Conservation (phyloP, 64 coral and sea anemone species). For the Stichodactyla mertensii region DNA sequence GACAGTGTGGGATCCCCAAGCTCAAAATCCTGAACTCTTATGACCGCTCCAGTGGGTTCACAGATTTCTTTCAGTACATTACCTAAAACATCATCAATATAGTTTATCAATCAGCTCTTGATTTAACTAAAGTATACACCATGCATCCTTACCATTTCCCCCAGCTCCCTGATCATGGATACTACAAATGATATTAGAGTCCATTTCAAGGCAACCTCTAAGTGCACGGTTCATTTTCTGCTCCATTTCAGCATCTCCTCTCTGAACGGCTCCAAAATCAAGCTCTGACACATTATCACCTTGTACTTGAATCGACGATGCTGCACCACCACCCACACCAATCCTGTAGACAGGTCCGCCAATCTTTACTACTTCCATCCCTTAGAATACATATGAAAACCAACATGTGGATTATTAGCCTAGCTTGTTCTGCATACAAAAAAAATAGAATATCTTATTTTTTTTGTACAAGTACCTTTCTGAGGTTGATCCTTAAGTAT, state of each 20-base stretch:
- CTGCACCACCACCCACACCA: conserved; percentile 92
- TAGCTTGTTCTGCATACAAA: neutral
- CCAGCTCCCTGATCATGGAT: conserved; percentile 98
- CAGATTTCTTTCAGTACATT: conserved; percentile 97
- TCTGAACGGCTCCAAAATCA: conserved; percentile 96
- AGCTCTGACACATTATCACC: conserved; percentile 90
- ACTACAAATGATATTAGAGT: conserved; percentile 84
- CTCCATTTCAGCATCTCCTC: conserved; percentile 98
- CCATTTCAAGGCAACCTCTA: conserved; percentile 88
- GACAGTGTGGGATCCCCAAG: conserved; percentile 95
- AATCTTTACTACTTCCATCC: conserved; percentile 92
- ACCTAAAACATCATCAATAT: conserved; percentile 27
- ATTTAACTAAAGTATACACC: neutral
- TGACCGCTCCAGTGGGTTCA: conserved; percentile 86
- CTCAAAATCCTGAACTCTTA: conserved; percentile 66
- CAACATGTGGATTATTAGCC: neutral
- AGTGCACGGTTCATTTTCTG: conserved; percentile 92
- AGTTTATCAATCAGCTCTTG: too few species aligned
- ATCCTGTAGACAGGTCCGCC: conserved; percentile 95
- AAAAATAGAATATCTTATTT: neutral
- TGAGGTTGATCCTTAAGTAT: conserved; percentile 58
- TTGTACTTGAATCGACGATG: conserved; percentile 95
- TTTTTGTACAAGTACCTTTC: conserved; percentile 48
- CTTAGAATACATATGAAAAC: conserved; percentile 17
- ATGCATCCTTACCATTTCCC: conserved; percentile 70